Percentiles rank a stretch among this genome's conserved stretches.
Conservation (phyloP, 2,888 invertebrate genomes). For the Drosophila greeni region DNA sequence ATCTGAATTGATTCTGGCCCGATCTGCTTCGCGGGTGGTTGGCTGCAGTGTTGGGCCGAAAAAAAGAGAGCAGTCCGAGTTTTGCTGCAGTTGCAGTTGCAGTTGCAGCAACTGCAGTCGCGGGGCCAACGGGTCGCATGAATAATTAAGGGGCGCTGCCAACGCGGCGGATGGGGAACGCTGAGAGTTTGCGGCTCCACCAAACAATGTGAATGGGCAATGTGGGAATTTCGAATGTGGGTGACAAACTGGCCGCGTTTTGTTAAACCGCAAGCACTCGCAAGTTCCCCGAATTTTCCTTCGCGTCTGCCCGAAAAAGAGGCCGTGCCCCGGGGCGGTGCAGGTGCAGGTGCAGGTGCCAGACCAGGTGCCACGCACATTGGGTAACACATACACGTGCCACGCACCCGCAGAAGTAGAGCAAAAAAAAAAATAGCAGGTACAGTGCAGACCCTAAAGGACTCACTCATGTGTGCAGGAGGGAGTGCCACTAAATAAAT, state of each 20-base stretch:
- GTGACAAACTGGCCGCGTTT: slow-evolving; percentile 56
- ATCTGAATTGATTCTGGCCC: slow-evolving; percentile 8
- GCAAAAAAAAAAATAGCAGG: background rate
- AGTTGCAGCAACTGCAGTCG: slow-evolving; percentile 30
- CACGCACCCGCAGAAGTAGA: background rate
- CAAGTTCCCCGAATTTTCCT: background rate
- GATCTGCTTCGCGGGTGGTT: slow-evolving; percentile 20
- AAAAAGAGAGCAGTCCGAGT: slow-evolving; percentile 26
- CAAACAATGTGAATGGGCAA: slow-evolving; percentile 39
- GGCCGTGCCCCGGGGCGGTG: slow-evolving; percentile 10
- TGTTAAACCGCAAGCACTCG: slow-evolving; percentile 24
- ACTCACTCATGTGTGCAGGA: background rate
- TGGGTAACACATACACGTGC: slow-evolving; percentile 16
- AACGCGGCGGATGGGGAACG: slow-evolving; percentile 12
- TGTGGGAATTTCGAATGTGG: slow-evolving; percentile 43
- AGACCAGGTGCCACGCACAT: slow-evolving; percentile 32
- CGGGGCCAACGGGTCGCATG: slow-evolving; percentile 29
- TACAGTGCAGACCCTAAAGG: background rate
- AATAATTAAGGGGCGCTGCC: slow-evolving; percentile 27
- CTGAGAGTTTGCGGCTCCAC: slow-evolving; percentile 4
- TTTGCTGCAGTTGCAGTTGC: slow-evolving; percentile 37
- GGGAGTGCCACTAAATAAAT: background rate
- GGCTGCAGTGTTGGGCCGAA: slow-evolving; percentile 9
- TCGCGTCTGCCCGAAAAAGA: background rate
- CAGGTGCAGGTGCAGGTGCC: slow-evolving; percentile 10